These are phyloP conservation scores for Dendrocopos noguchii DNA, from an alignment of 2,113 vertebrate genomes.

Conservation along the genomic window DNA sequence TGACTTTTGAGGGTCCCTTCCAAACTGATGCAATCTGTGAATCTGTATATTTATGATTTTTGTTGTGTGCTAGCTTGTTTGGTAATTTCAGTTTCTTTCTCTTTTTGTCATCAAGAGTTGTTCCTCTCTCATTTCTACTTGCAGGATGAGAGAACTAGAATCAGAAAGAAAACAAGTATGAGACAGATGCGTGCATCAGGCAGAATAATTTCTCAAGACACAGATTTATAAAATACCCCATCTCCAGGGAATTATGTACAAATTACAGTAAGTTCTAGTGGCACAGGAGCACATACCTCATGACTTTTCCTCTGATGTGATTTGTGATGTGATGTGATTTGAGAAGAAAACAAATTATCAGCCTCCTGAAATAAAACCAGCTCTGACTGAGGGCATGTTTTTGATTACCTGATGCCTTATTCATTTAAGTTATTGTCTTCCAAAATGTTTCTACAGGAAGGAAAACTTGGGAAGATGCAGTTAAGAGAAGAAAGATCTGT, in stretches of 20 bases:
- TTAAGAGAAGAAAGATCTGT: neutral
- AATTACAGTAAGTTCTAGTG: constrained; percentile 6
- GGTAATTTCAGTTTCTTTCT: neutral
- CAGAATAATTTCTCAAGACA: constrained; percentile 21
- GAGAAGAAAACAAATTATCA: constrained; percentile 23
- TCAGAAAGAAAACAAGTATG: neutral
- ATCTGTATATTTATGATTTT: neutral
- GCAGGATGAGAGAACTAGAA: neutral
- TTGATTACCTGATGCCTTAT: constrained; percentile 2
- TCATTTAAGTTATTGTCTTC: constrained; percentile 15
- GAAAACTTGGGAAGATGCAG: neutral
- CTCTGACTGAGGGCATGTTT: neutral
- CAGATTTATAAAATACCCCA: neutral
- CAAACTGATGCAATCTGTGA: too few relatives aligned
- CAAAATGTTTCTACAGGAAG: neutral
- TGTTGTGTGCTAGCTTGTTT: neutral
- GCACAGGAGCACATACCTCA: neutral
- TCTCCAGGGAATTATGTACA: neutral
- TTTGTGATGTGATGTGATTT: constrained; percentile 9
- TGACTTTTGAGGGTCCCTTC: too few relatives aligned
- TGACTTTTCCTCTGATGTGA: constrained; percentile 5
- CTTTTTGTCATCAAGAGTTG: neutral
- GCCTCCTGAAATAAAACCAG: neutral
- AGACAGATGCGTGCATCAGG: neutral
- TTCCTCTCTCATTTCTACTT: neutral